Evolutionary conservation across 2,888 invertebrate genomes (phyloP), one percentile per base, ranked within the genome.

Genomic region (Elegia similella): DNA sequence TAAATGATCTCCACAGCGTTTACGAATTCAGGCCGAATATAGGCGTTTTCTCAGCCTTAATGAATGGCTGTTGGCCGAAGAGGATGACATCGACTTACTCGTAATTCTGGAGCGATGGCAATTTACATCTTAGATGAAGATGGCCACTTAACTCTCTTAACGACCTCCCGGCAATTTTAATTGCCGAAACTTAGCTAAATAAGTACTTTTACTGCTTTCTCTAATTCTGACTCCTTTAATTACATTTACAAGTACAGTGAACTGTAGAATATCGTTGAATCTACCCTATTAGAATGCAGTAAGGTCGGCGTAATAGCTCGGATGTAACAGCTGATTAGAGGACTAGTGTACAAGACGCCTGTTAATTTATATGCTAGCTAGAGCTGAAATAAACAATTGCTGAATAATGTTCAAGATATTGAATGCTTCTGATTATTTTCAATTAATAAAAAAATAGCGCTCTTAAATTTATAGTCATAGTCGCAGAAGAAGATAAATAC

Each of bases 71-170:
- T 38, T 12, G 1, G 10, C 38, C 8, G n/a, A 12, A 12, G 38
- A 5, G n/a, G 38, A 38, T 38, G 38, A n/a, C 38, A 38, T 38
- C 38, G n/a, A 38, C n/a, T 38, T 38, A n/a, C n/a, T n/a, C n/a
- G n/a, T n/a, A 50, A 50, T 50, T 50, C 50, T 50, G 38, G 16
- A 46, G 46, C 23, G 46, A 12, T 13, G 15, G 16, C 34, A 50
- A 50, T 50, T 50, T 34, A 38, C 50, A 50, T 50, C 16, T 50
- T 50, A 50, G 50, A 50, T 50, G 50, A 50, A 17, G 50, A 23
- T 46, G n/a, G 17, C 50, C 17, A 34, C 34, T 50, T 17, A 50
- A 32, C 50, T 32, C 17, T 10, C 23, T 15, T 34, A 50, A 50
- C 34, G 50, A 50, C 50, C 50, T 2, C 50, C 50, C 17, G 10